A percentile compares a stretch with the other conserved stretches of the same genome.
phyloP scores from a whole-genome alignment of 2,797 vertebrate species.

The Mormyrus hasselquistii region DNA sequence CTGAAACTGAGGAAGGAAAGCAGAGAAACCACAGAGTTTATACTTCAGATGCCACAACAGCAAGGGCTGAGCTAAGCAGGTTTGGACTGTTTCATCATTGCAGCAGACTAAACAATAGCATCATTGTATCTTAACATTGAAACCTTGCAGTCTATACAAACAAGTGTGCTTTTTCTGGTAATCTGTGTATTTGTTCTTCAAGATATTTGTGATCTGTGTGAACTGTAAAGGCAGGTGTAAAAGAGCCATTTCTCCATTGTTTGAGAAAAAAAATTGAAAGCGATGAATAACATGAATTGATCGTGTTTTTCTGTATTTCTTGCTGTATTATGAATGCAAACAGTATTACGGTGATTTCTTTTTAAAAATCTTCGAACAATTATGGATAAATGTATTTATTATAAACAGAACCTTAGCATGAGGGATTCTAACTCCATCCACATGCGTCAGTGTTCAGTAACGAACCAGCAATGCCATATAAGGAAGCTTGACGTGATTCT shows the following conservation, averaged over 20 bases:
- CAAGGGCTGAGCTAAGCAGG: slow-evolving; percentile 40
- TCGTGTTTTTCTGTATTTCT: neutral
- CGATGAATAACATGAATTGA: neutral
- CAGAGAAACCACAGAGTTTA: slow-evolving; percentile 64
- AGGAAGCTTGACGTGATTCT: slow-evolving; percentile 58
- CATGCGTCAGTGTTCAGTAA: slow-evolving; percentile 61
- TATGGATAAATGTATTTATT: neutral
- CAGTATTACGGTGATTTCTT: neutral
- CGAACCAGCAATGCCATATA: slow-evolving; percentile 59
- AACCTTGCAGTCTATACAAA: neutral
- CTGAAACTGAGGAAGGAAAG: slow-evolving; percentile 67
- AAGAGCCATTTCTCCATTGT: neutral
- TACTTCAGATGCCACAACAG: slow-evolving; percentile 62
- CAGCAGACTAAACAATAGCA: slow-evolving; percentile 6
- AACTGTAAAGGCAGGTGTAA: neutral
- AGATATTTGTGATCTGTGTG: neutral
- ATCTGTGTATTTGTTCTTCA: neutral
- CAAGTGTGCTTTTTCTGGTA: neutral
- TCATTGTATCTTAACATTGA: neutral
- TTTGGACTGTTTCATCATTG: neutral
- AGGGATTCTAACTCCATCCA: slow-evolving; percentile 58
- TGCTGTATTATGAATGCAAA: neutral
- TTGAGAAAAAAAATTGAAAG: neutral
- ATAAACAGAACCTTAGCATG: slow-evolving; percentile 42
- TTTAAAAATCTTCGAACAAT: neutral